Evolutionary conservation across 2,797 vertebrate genomes (phyloP).

Genomic region (Onychomys torridus): DNA sequence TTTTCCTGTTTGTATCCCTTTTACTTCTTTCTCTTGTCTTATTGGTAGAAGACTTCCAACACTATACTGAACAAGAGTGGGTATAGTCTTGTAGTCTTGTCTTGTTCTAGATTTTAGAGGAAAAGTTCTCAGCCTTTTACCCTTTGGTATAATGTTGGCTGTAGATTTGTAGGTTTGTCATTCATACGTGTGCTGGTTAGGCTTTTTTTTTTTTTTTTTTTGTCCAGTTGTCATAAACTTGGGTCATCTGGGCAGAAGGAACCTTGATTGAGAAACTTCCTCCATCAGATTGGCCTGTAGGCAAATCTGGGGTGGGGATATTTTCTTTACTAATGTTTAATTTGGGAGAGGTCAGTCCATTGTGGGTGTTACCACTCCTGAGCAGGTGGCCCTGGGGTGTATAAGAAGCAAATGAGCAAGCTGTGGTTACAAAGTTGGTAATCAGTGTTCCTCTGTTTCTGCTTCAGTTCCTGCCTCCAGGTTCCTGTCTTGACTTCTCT

Average conservation of each 20-base stretch:
- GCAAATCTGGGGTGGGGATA: background rate
- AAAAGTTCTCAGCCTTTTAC: background rate
- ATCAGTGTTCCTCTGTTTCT: background rate
- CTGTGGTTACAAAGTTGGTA: background rate
- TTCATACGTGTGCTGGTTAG: background rate
- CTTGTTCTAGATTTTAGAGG: background rate
- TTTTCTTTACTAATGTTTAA: background rate
- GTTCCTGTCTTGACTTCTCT: background rate
- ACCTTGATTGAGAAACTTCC: background rate
- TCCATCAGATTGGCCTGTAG: background rate
- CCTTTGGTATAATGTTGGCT: background rate
- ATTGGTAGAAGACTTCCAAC: background rate
- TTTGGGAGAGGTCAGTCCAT: background rate
- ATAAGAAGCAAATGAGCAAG: background rate
- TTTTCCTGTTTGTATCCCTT: background rate
- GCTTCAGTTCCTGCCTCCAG: background rate
- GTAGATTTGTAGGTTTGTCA: background rate
- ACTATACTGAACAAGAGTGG: background rate
- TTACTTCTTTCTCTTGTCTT: background rate
- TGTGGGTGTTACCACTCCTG: background rate
- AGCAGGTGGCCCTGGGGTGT: background rate
- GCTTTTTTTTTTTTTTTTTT: background rate
- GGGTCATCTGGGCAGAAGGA: background rate
- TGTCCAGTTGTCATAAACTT: background rate
- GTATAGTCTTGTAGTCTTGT: background rate